Evolutionary conservation across 2,888 invertebrate genomes (phyloP), one percentile per base, ranked within the genome.

Genomic region (Clivina fossor): DNA sequence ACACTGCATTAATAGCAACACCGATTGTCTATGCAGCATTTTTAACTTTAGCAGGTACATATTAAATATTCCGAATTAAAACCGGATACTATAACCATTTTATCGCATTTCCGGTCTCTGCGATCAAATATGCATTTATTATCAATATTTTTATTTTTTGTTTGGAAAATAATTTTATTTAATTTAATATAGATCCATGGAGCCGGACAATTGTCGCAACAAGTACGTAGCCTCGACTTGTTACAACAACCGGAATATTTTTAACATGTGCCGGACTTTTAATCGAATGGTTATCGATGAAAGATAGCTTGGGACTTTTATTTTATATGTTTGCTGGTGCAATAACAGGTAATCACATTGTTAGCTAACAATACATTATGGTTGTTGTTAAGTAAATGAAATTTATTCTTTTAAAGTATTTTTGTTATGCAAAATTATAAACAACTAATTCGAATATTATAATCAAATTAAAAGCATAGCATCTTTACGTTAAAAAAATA

Each of bases 1-100:
- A 80, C 38, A 76, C 79, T 54, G 77, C 80, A 58, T 73, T 84
- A 48, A 76, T 81, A 2, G 68, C 82, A 51, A 80, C 82, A 44
- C 83, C 85, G 1, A 75, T 85, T 60, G 74, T 84, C 60, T 78
- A 80, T 68, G 72, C 78, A 24, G 79, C 81, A 7, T 79, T 80
- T 61, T 76, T 78, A 68, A 74, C 78, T 37, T 71, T 84, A 51
- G 66, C 74, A 61, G 77, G 78, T 78, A 70, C 69, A 66, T 13
- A 35, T 22, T 11, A n/a, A 24, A 35, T 20, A 30, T 7, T 28
- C 2, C 15, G 2, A 20, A n/a, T n/a, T n/a, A n/a, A n/a, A n/a
- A n/a, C n/a, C n/a, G n/a, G n/a, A n/a, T n/a, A n/a, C 4, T 13
- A 5, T 30, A 2, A 26, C 9, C 4, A 11, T 37, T 37, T 37